Percentiles rank a stretch among this genome's conserved stretches.
Conservation (phyloP, 2,113 vertebrate genomes). For the Thalassarche chlororhynchos region DNA sequence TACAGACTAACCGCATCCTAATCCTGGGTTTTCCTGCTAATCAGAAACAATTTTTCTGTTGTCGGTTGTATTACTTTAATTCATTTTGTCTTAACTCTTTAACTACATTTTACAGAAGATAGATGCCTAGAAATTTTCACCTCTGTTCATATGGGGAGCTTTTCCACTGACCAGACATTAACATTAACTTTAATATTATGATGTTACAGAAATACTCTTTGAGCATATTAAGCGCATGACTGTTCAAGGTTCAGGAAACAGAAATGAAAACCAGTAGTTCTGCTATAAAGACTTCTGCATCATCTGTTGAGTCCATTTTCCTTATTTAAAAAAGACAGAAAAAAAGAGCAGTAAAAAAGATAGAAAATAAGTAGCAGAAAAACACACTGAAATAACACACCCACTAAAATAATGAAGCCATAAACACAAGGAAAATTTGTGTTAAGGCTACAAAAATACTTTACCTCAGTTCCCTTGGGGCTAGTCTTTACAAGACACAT, state of each 20-base stretch:
- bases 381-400: slow-evolving; percentile 61
- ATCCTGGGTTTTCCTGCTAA: slow-evolving; percentile 35
- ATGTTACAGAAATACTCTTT: neutral
- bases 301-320: slow-evolving; percentile 57
- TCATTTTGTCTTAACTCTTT: slow-evolving; percentile 29
- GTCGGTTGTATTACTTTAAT: neutral
- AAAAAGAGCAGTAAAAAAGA: slow-evolving; percentile 29
- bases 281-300: slow-evolving; percentile 37
- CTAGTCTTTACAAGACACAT: slow-evolving; percentile 67
- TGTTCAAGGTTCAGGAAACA: neutral
- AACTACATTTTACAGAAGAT: neutral
- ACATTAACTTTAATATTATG: neutral
- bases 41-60: slow-evolving; percentile 40
- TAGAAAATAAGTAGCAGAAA: slow-evolving; percentile 68
- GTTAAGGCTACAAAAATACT: slow-evolving; percentile 70
- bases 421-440: slow-evolving; percentile 69
- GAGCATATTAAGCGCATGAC: neutral
- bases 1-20: slow-evolving; percentile 17
- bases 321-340: slow-evolving; percentile 5
- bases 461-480: slow-evolving; percentile 61
- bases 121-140: neutral
- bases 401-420: slow-evolving; percentile 63
- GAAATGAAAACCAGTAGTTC: slow-evolving; percentile 28
- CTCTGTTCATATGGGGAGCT: neutral
- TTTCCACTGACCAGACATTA: neutral